phyloP scores from a whole-genome alignment of 2,888 invertebrate species.

The Baccha elongata region DNA sequence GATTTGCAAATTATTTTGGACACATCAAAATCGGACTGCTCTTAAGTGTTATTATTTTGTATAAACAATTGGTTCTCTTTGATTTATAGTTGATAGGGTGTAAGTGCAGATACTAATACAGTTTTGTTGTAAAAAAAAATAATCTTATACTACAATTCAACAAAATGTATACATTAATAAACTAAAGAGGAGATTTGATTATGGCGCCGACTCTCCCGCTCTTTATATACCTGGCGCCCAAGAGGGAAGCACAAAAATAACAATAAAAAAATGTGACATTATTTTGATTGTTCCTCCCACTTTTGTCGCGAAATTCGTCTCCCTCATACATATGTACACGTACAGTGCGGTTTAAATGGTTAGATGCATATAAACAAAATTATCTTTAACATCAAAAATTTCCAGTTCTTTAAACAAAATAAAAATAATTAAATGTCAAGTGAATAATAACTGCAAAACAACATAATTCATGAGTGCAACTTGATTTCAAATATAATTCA shows the following conservation, averaged over 20 bases:
- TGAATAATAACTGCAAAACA: too few species aligned
- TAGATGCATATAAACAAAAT: too few species aligned
- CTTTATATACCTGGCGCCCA: constrained; percentile 21
- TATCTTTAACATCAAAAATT: too few species aligned
- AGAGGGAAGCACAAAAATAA: constrained; percentile 45
- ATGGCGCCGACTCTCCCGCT: constrained; percentile 11
- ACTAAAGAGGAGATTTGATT: constrained; percentile 39
- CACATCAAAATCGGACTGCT: constrained; percentile 14
- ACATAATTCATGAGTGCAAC: too few species aligned
- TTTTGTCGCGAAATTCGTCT: constrained; percentile 46
- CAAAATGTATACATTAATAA: constrained; percentile 27
- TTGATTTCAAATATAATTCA: too few species aligned
- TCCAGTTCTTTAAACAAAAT: too few species aligned
- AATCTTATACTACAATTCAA: constrained; percentile 18
- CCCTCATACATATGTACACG: neutral
- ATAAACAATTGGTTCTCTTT: constrained; percentile 30
- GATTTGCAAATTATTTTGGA: constrained; percentile 29
- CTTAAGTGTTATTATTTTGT: constrained; percentile 34
- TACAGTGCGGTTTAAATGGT: neutral
- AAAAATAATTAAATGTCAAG: too few species aligned
- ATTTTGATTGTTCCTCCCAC: constrained; percentile 66
- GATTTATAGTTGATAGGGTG: neutral
- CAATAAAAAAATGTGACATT: constrained; percentile 42
- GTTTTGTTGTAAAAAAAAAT: constrained; percentile 4
- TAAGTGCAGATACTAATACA: constrained; percentile 35